Conservation (phyloP, 2,797 vertebrate species). For the Podarcis lilfordi region DNA sequence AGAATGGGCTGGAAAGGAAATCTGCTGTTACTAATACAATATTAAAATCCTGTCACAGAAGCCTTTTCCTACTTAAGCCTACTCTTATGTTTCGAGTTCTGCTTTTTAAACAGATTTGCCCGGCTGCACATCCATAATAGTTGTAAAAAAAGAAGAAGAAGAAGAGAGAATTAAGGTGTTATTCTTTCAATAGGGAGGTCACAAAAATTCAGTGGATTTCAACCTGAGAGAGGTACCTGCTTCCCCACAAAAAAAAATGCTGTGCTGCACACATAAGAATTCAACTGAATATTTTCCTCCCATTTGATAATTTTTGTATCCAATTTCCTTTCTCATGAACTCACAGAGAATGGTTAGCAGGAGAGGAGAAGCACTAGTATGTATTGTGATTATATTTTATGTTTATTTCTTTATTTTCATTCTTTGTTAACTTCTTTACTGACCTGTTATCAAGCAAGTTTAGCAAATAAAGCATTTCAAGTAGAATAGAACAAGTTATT, state of each 20-base stretch:
- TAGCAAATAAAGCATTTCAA: too few species aligned
- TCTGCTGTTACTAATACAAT: slow-evolving; percentile 59
- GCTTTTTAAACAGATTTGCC: slow-evolving; percentile 37
- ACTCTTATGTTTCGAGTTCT: slow-evolving; percentile 57
- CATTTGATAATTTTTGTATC: too few species aligned
- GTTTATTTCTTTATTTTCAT: too few species aligned
- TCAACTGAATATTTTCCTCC: neutral
- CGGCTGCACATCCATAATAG: neutral
- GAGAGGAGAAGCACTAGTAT: too few species aligned
- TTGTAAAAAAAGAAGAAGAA: neutral
- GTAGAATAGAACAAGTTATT: too few species aligned
- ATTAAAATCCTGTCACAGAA: slow-evolving; percentile 55
- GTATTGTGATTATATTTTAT: too few species aligned
- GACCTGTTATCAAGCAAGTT: too few species aligned
- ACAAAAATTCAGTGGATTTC: neutral
- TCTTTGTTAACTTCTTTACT: too few species aligned
- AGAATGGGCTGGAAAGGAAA: slow-evolving; percentile 12
- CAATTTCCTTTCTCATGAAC: too few species aligned
- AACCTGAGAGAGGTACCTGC: neutral
- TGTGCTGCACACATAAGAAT: neutral
- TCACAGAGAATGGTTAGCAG: too few species aligned
- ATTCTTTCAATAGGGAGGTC: neutral
- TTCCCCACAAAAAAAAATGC: neutral
- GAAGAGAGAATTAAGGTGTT: neutral
- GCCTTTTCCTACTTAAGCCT: slow-evolving; percentile 68